Base-by-base conservation (phyloP, 2,888 invertebrate genomes). In the Drosophila rubida region DNA sequence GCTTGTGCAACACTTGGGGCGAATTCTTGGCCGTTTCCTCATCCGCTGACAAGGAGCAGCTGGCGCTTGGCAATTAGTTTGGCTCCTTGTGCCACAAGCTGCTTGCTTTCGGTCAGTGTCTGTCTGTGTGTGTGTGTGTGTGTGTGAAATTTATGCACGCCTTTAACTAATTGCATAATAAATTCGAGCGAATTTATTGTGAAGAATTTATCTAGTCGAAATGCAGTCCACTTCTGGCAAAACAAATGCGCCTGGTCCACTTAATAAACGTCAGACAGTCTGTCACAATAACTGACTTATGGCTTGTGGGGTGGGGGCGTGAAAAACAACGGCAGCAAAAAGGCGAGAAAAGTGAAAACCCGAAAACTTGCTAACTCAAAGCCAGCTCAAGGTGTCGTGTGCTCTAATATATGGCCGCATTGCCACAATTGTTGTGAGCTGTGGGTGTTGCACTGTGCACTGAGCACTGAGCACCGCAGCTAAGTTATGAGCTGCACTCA, bases 101-200 rank as follows among this genome's bases (percentile, higher is more conserved):
- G 58, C 57, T 66, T 71, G 59, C 59, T 59, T 67, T 57, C 54
- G 75, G 78, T 68, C 78, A 78, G 62, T 73, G n/a, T n/a, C n/a
- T n/a, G n/a, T n/a, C n/a, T n/a, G n/a, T n/a, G n/a, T n/a, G n/a
- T n/a, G n/a, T n/a, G n/a, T n/a, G n/a, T n/a, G n/a, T n/a, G n/a
- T n/a, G n/a, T n/a, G 73, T 73, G 35, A 41, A 60, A 64, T 72
- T 64, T 72, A 72, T 75, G 54, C 41, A 58, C 61, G 57, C 48
- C 48, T 80, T 84, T 81, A 79, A 78, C 78, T 84, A 81, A 87
- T 84, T 81, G 83, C 81, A 75, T 69, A 87, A 84, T 84, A 84
- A 84, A 84, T 84, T 84, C 54, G 51, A 66, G 50, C 39, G 32
- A 77, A 80, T 80, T 83, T 86, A 80, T 79, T 64, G 69, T 54